Evolutionary conservation across 2,888 invertebrate species (phyloP), one percentile per base, ranked within the genome.

Genomic region (Idaea biselata): DNA sequence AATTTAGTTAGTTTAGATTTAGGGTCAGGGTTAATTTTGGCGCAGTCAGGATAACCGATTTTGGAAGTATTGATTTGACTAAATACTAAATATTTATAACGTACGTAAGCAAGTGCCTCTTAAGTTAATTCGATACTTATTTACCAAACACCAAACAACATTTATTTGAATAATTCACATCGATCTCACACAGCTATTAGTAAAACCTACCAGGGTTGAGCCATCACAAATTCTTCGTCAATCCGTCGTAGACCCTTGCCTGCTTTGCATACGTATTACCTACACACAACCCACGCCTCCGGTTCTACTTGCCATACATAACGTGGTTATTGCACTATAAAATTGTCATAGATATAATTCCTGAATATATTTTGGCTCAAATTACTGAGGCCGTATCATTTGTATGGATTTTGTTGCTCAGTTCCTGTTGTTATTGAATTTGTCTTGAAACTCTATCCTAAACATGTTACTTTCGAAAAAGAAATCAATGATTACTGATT

Each of bases 241-340:
- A 83, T 84, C 81, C 76, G 79, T 85, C 84, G 80, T 74, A 68
- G 74, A 74, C 79, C 81, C 83, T 74, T 58, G 64, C 70, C 78
- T 77, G 77, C 68, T 89, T 88, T 81, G 82, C 89, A 88, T 89
- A 87, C 80, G 84, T 80, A 88, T 84, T 79, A 80, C 84, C 80
- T 84, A 68, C 74, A 79, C 14, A 14, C 56, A 33, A 31, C 32
- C 32, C 16, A 60, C 14, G 33, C 11, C 56, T 32, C 32, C 18
- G 16, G 16, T 31, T 32, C 31, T n/a, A 60, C 18, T 31, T 17
- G 31, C n/a, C 55, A 31, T 18, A 54, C 25, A 59, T 59, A 16
- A 58, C 32, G 58, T 18, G 58, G 44, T 58, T 58, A 58, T 58
- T 32, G 58, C 58, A 58, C 17, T n/a, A 17, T 44, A 18, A 32